These are phyloP conservation scores for Amphilophus citrinellus DNA, from an alignment of 2,113 vertebrate genomes.

Conservation along the genomic window DNA sequence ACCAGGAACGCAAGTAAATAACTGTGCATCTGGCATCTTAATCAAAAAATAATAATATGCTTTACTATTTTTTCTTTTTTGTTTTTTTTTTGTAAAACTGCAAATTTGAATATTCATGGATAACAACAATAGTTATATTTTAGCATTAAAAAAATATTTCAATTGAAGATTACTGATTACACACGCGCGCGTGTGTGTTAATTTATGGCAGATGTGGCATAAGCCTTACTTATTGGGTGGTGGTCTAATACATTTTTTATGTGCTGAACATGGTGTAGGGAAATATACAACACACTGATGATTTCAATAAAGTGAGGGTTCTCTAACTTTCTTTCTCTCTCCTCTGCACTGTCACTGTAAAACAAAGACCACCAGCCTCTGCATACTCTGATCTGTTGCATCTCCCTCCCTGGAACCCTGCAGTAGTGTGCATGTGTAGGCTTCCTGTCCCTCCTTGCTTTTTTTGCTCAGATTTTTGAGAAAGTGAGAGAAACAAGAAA, in stretches of 20 bases:
- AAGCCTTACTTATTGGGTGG: no score
- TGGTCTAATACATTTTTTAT: not conserved
- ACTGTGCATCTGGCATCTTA: not conserved
- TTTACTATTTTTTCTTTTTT: not conserved
- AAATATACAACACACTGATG: not conserved
- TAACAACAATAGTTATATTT: not conserved
- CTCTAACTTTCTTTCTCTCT: not conserved
- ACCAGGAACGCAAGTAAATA: not conserved
- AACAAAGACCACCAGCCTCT: not conserved
- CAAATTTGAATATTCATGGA: not conserved
- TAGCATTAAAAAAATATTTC: not conserved
- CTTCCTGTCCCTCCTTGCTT: not conserved
- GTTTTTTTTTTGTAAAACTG: not conserved
- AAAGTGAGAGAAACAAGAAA: slow-evolving; percentile 2
- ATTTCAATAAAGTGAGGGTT: not conserved
- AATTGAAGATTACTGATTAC: no score
- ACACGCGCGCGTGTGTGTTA: not conserved
- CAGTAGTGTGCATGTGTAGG: not conserved
- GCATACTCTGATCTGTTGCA: not conserved
- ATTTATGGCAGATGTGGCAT: not conserved
- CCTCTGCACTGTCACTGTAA: not conserved
- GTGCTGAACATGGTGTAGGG: not conserved
- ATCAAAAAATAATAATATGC: not conserved
- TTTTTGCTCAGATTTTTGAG: not conserved
- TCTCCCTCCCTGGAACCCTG: not conserved